Evolutionary conservation across 64 coral and sea anemone genomes (phyloP).

Genomic region (Montipora capricornis): DNA sequence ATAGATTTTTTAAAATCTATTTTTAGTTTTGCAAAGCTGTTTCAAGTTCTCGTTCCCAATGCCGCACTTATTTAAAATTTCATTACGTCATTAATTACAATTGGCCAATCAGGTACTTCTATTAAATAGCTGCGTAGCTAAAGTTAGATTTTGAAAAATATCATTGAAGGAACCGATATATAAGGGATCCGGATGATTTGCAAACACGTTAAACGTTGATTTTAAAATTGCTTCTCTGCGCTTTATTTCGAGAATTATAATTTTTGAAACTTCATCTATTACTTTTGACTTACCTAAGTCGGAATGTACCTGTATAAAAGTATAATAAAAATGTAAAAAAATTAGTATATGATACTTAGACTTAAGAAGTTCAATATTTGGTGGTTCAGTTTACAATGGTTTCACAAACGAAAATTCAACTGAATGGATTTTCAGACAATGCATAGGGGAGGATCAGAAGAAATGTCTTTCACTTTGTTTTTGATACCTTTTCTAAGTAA

Average conservation of each 20-base stretch:
- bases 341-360: not conserved
- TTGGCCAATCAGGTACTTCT: too few relatives aligned
- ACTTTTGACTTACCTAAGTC: not conserved
- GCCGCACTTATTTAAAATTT: too few relatives aligned
- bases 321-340: not conserved
- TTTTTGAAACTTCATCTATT: not conserved
- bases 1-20: too few relatives aligned
- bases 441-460: not conserved
- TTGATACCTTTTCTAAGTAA: not conserved
- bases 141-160: too few relatives aligned
- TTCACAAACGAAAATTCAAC: not conserved
- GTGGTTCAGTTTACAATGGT: too few relatives aligned
- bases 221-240: not conserved
- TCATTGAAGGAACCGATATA: too few relatives aligned
- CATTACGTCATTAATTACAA: too few relatives aligned
- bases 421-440: not conserved
- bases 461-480: not conserved
- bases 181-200: too few relatives aligned
- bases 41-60: too few relatives aligned
- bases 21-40: too few relatives aligned
- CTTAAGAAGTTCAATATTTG: not conserved
- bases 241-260: not conserved
- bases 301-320: not conserved
- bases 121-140: too few relatives aligned
- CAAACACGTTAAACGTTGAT: not conserved